Evolutionary conservation across 2,113 vertebrate species (phyloP), one percentile per base, ranked within the genome.

Genomic region (Notothenia rossii): DNA sequence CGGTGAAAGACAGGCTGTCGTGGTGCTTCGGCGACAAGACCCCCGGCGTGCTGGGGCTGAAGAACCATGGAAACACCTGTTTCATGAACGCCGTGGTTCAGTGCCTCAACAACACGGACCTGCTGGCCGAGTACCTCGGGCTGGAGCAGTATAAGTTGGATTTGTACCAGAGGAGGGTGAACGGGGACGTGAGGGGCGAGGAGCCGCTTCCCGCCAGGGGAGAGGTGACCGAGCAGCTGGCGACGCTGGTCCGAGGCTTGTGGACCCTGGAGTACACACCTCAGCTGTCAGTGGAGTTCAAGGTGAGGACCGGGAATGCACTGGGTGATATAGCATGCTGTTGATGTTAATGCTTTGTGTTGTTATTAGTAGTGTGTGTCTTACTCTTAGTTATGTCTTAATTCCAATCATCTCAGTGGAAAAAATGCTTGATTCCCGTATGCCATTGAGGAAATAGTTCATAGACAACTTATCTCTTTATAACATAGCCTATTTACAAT

Each of bases 71-170:
- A 12, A 98, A 98, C 95, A 98, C 97, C 93, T 98, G 97, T 81
- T 98, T 98, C 94, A 98, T 98, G 96, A 98, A 98, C 93, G 97
- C 97, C 3, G 97, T 98, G 93, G 96, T 98, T 67, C 97, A 98
- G 95, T 98, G 97, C 86, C 95, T 98, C 83, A 98, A 97, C 93
- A 97, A 98, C 95, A 98, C 97, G 1, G 97, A 97, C 84, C 94
- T 98, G 78, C 94, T 98, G 85, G 97, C 97, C 3, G 97, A 98
- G 91, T 95, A 97, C 91, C 95, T 98, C 79, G 97, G 96, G 4
- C 91, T 97, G 77, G 95, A 95, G 75, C 95, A 93, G 85, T 97
- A 96, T 89, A 94, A 91, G 86, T 81, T 90, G 46, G 95, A 92
- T 6, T 66, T 91, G 6, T 84, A 89, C 74, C 86, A 84, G 36